Evolutionary conservation across 2,113 vertebrate species (phyloP).

Genomic region (Hippoglossus stenolepis): DNA sequence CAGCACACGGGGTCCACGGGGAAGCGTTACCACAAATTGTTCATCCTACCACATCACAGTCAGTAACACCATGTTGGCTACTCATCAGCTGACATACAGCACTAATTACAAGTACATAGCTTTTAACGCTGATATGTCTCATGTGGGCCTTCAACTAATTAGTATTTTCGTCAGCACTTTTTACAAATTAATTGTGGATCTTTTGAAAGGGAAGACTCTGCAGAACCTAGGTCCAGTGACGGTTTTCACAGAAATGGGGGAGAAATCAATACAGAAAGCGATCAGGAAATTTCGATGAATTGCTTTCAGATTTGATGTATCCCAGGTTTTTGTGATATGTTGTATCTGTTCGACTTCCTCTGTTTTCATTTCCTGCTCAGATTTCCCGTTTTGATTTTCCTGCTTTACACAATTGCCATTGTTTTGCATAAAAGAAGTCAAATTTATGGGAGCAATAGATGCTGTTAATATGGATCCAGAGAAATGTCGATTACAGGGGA

Average conservation of each 20-base stretch:
- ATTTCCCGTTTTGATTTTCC: no score
- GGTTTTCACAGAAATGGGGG: not conserved
- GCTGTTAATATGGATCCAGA: not conserved
- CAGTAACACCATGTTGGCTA: constrained; percentile 32
- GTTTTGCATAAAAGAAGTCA: not conserved
- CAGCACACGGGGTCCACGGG: constrained; percentile 39
- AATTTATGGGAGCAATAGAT: not conserved
- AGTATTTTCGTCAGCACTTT: not conserved
- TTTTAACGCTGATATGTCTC: not conserved
- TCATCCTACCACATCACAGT: constrained; percentile 43
- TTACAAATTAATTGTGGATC: not conserved
- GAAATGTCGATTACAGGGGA: not conserved
- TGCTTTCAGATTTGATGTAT: no score
- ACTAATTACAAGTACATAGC: not conserved
- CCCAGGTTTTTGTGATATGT: not conserved
- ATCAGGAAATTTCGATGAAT: not conserved
- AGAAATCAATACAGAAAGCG: not conserved
- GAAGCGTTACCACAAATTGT: constrained; percentile 46
- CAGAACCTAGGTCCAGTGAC: not conserved
- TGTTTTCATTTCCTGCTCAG: no score
- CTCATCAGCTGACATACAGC: constrained; percentile 15
- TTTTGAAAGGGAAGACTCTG: not conserved
- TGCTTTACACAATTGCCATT: no score
- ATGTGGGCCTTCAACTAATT: not conserved
- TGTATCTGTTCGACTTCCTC: no score